Evolutionary conservation across 2,113 vertebrate species (phyloP).

Genomic region (Microcebus griseorufus): DNA sequence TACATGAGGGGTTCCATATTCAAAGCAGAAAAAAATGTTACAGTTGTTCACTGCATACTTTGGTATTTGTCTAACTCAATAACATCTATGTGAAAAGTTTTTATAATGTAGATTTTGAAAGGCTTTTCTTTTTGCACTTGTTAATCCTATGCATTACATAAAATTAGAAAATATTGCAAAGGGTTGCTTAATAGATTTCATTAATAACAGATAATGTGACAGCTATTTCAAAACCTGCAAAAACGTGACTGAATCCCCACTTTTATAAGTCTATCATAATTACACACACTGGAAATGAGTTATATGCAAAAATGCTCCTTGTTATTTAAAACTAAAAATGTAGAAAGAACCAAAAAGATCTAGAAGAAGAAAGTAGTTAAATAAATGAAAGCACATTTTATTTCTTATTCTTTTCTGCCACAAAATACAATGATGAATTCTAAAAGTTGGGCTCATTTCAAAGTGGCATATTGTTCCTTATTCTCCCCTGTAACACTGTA

Average conservation of each 20-base stretch:
- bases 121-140: background rate
- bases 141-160: background rate
- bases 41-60: background rate
- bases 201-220: background rate
- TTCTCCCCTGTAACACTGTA: too few species aligned
- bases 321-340: background rate
- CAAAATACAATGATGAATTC: background rate
- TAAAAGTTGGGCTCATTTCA: background rate
- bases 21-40: background rate
- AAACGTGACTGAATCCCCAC: background rate
- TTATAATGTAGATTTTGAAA: background rate
- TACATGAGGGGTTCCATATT: background rate
- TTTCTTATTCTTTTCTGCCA: background rate
- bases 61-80: background rate
- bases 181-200: background rate
- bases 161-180: background rate
- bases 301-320: background rate
- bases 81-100: background rate
- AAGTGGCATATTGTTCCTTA: fast-evolving
- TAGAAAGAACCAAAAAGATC: background rate
- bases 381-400: background rate
- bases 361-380: background rate
- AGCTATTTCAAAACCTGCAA: background rate
- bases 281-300: background rate
- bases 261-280: background rate